These are phyloP conservation scores for Malurus alboscapulatus DNA, from an alignment of 2,113 vertebrate genomes.

Conservation along the genomic window DNA sequence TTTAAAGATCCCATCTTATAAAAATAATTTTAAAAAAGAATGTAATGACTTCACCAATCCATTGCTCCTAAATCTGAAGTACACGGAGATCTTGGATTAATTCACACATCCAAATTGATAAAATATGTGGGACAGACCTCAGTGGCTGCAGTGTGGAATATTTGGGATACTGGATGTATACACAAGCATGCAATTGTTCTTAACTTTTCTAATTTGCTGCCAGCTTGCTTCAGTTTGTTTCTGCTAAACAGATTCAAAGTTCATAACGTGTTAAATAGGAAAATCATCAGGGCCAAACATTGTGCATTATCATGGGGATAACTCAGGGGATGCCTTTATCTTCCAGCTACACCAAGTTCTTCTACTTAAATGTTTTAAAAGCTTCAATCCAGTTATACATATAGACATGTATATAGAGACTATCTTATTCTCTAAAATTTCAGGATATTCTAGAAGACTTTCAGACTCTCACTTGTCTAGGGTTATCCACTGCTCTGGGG, in stretches of 20 bases:
- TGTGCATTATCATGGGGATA: fast-evolving
- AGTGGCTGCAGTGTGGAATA: not conserved
- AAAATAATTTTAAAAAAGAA: not conserved
- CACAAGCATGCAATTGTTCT: not conserved
- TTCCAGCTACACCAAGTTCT: too few relatives aligned
- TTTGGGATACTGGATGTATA: not conserved
- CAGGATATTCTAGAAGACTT: not conserved
- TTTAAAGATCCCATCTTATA: conserved; percentile 6
- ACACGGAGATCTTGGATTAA: not conserved
- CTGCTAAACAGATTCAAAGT: not conserved
- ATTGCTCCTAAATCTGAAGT: not conserved
- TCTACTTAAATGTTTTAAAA: not conserved
- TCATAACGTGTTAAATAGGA: not conserved
- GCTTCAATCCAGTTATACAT: not conserved
- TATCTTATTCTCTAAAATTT: not conserved
- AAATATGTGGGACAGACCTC: not conserved
- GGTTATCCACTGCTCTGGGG: not conserved
- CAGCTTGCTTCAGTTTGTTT: not conserved
- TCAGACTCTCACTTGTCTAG: not conserved
- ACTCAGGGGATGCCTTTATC: not conserved
- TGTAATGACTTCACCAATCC: conserved; percentile 4
- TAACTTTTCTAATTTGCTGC: not conserved
- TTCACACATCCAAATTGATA: conserved; percentile 11
- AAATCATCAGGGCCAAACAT: not conserved
- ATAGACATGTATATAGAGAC: not conserved